Base-by-base conservation (phyloP, 2,113 vertebrate species). In the Sebastes schlegelii region DNA sequence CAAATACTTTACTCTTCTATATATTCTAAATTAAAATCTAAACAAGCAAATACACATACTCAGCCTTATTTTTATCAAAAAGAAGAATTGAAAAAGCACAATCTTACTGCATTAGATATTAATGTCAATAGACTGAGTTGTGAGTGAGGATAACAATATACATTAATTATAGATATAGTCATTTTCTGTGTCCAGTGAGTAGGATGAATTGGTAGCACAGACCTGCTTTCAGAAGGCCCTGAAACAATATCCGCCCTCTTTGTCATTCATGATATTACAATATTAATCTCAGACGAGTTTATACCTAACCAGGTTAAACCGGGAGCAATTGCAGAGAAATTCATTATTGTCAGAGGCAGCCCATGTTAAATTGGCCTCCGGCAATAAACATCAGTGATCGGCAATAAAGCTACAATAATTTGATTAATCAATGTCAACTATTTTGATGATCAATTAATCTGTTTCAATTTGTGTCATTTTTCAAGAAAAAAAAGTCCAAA, bases 351-450 rank as follows among this genome's bases (percentile, higher is more conserved):
- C 83, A 85, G 73, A 57, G 74, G 87, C 67, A 89, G 86, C 84
- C 79, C 66, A 81, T 76, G 89, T 92, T 94, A 94, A 96, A 95
- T 86, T 86, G 82, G 77, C 88, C 46, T 48, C 51, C 14, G 82
- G 93, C 91, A 93, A 96, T 96, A 95, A 96, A 96, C 95, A 92
- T 92, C 84, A 93, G 89, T 91, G 82, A 90, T 88, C 82, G 87
- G 72, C 87, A 68, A 26, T 26, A 26, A 26, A 26, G 2, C 26
- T 26, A 26, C 26, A 26, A 26, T 26, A 26, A 26, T 26, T 26
- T 26, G 26, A 26, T 26, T 26, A 26, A 26, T 26, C 26, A 26
- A 26, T 26, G 26, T 26, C 26, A 26, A 26, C 26, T 26, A 26
- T 26, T 26, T 26, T 26, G 26, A 26, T 26, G 0, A 26, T 26